A percentile compares a stretch with the other conserved stretches of the same genome.
Conservation (phyloP, 2,888 invertebrate species). For the Ornithoptera priamus region DNA sequence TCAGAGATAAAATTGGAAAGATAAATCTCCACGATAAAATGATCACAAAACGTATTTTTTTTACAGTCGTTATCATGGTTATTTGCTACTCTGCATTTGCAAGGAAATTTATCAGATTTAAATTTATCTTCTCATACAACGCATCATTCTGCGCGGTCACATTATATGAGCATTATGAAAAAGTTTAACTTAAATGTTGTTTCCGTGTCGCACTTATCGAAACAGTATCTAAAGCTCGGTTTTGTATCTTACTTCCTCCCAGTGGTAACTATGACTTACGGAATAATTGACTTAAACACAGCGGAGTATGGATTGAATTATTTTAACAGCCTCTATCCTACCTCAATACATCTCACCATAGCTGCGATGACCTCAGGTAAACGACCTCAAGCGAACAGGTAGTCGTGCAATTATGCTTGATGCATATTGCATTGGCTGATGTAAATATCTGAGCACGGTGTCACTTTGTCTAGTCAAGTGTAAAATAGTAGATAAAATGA, state of each 20-base stretch:
- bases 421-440: slow-evolving; percentile 13
- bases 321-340: background rate
- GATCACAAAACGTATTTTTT: no score
- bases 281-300: slow-evolving; percentile 4
- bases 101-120: no score
- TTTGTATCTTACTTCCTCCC: no score
- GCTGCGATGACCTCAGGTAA: slow-evolving; percentile 31
- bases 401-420: slow-evolving; percentile 12
- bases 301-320: slow-evolving; percentile 2
- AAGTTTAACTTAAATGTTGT: no score
- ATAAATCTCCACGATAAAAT: background rate
- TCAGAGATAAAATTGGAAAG: background rate
- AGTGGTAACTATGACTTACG: background rate
- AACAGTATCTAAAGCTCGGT: no score
- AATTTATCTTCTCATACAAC: no score
- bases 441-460: background rate
- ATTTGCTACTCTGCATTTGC: no score
- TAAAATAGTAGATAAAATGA: background rate
- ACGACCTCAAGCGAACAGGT: slow-evolving; percentile 32
- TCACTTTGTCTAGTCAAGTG: background rate
- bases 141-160: no score
- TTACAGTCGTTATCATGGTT: no score
- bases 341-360: slow-evolving; percentile 10
- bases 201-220: no score
- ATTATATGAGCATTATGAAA: no score